Evolutionary conservation across 2,888 invertebrate genomes (phyloP), one percentile per base, ranked within the genome.

Genomic region (Eupithecia tripunctaria): DNA sequence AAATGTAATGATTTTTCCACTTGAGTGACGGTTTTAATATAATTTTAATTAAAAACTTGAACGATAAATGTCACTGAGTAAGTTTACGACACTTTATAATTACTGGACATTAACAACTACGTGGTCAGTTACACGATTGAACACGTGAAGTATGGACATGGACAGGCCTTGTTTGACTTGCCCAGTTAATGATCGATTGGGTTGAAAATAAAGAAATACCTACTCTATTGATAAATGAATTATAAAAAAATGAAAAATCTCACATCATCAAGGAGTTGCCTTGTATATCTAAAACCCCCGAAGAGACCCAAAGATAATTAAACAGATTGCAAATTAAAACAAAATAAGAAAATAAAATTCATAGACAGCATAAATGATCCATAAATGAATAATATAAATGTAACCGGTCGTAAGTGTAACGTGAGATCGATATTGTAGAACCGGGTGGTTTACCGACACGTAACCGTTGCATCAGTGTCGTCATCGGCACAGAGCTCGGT

Each of bases 21-120:
- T 77, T 76, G 71, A 74, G 29, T 62, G 75, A 77, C 75, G 76
- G 75, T 78, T 79, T 77, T 81, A 80, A 81, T 81, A 76, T 75
- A 74, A 71, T 78, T 78, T 77, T 81, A 80, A 81, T 82, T 82
- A 81, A 81, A 80, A 80, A 79, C 77, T 72, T 75, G 78, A 74
- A 79, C 68, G 81, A 86, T 87, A 86, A 86, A 87, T 79, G 82
- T 84, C 84, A 81, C 80, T 80, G 81, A 82, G 81, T 83, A 81
- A 85, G 83, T 82, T 87, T 86, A 79, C 74, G 75, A 74, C 68
- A 64, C 60, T 70, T 83, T 82, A 70, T 75, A 68, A 78, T 75
- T 72, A 71, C 68, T 64, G 62, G 25, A 25, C 56, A 56, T 56
- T 25, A 56, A 56, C 21, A 8, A 47, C n/a, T 25, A 25, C 47